Base-by-base conservation (phyloP, 2,888 invertebrate genomes). In the Desoria tigrina region DNA sequence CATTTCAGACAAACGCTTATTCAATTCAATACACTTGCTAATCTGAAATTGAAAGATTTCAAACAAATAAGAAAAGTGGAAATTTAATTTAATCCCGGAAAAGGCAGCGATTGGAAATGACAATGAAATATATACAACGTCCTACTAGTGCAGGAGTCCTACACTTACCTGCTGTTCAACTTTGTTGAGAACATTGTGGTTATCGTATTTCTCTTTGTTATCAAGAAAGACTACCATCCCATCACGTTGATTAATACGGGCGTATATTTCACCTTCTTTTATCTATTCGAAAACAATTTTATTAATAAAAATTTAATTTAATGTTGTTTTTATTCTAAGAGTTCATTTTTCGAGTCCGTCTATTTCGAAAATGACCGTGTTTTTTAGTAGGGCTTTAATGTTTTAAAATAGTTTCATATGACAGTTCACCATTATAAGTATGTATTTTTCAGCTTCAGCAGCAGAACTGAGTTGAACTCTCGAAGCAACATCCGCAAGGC, bases 161-260 rank as follows among this genome's bases (percentile, higher is more conserved):
- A 39, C 39, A 45, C 45, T 73, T 78, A 84, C 84, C 80, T 84
- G 83, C 78, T 89, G 87, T 82, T 96, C 94, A 68, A 97, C 82
- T 71, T 89, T 87, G 77, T 89, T 87, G 78, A 97, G 84, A 82
- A 95, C 94, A 78, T 87, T 86, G 0, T 94, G 90, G 70, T 92
- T 91, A 77, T 94, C 91, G 80, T 92, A 96, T 80, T 94, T 94
- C 79, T 96, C 95, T 11, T 95, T 95, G 80, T 92, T 93, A 78
- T 97, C 96, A 76, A 92, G 87, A 80, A 98, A 98, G 61, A 94
- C 86, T 18, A 98, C 96, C 96, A 97, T 97, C 16, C 97, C 96
- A 82, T 97, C 96, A 81, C 92, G 93, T 82, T 96, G 94, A 83
- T 96, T 95, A 74, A 98, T 96, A 78, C 92, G 91, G 27, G 97